phyloP scores from a whole-genome alignment of 1,140 invertebrate species.

The Campoletis sonorensis region DNA sequence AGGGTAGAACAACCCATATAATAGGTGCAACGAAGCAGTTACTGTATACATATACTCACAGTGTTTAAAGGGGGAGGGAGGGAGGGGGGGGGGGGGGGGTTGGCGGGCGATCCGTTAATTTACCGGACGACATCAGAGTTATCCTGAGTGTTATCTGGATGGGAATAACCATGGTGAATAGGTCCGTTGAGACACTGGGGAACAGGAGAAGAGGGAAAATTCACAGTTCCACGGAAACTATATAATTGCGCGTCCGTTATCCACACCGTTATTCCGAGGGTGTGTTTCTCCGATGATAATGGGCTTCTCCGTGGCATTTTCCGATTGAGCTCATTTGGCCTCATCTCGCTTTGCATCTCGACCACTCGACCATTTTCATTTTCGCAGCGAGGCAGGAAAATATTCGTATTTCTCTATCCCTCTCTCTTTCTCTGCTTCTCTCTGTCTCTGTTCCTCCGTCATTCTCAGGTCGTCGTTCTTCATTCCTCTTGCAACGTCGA shows the following conservation, averaged over 20 bases:
- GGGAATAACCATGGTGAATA: neutral
- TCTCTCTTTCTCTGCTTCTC: neutral
- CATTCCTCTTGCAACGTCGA: neutral
- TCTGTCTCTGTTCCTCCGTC: no score
- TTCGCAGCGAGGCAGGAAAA: neutral
- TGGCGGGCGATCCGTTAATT: constrained; percentile 23
- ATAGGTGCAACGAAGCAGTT: neutral
- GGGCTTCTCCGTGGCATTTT: constrained; percentile 46
- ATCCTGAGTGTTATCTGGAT: neutral
- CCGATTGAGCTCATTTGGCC: constrained; percentile 45
- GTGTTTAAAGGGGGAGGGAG: neutral
- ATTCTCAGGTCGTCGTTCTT: no score
- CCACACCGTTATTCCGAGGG: neutral
- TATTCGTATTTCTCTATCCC: neutral
- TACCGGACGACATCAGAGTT: constrained; percentile 8
- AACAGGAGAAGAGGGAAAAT: constrained; percentile 4
- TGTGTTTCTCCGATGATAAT: constrained; percentile 33
- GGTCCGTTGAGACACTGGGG: neutral
- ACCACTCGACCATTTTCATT: constrained; percentile 21
- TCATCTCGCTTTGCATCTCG: neutral
- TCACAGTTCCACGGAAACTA: constrained; percentile 28
- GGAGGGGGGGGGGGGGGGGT: neutral
- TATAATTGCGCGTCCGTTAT: constrained; percentile 32
- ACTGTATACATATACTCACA: neutral
- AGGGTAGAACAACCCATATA: neutral